phyloP scores from a whole-genome alignment of 2,113 vertebrate species.

The Chamaetylas fuelleborni region DNA sequence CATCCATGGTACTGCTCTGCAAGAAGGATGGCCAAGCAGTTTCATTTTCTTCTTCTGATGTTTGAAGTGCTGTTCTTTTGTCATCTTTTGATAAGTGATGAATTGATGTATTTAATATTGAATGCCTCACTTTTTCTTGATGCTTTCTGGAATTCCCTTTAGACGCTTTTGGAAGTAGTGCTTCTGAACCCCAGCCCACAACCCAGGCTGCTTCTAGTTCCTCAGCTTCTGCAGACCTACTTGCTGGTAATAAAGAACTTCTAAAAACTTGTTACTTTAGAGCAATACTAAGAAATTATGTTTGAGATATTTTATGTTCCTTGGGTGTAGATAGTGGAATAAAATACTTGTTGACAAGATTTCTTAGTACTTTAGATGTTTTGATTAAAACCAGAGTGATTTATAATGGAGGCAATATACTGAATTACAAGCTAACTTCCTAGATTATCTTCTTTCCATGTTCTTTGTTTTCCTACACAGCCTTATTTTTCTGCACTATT shows the following conservation, averaged over 20 bases:
- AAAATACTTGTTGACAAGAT: background rate
- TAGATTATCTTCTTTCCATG: background rate
- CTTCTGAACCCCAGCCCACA: slow-evolving; percentile 79
- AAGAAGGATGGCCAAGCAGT: background rate
- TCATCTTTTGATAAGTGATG: background rate
- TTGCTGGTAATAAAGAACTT: slow-evolving; percentile 84
- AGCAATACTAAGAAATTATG: background rate
- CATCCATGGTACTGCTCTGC: background rate
- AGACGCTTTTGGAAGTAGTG: slow-evolving; percentile 90
- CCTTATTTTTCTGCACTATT: background rate
- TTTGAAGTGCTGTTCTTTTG: background rate
- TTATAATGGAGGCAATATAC: background rate
- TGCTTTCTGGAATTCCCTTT: slow-evolving; percentile 76
- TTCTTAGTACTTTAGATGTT: background rate
- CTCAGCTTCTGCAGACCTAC: slow-evolving; percentile 87
- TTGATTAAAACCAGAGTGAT: background rate
- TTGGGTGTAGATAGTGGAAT: background rate
- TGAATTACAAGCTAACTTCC: background rate
- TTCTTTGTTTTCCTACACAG: background rate
- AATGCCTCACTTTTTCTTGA: slow-evolving; percentile 72
- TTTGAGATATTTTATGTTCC: background rate
- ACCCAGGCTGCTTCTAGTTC: slow-evolving; percentile 81
- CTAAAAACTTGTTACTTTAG: background rate
- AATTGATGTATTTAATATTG: slow-evolving; percentile 28
- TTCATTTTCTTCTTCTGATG: background rate